Percentiles rank a stretch among this genome's conserved stretches.
Conservation (phyloP, 2,113 vertebrate species). For the Xerus inauris region DNA sequence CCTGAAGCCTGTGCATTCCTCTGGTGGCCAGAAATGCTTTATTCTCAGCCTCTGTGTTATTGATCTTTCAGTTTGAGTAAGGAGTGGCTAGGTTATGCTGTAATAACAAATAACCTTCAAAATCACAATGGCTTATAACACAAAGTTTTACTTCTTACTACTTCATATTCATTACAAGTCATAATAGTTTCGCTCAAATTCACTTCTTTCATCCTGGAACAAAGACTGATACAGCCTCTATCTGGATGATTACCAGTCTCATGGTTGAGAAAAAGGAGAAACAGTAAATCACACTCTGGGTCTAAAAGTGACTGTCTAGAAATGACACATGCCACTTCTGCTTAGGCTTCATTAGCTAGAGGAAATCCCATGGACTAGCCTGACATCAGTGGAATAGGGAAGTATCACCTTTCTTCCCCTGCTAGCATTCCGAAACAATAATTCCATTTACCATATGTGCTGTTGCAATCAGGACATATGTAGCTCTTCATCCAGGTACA, state of each 20-base stretch:
- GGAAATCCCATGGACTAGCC: not conserved
- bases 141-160: not conserved
- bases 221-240: not conserved
- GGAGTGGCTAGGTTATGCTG: not conserved
- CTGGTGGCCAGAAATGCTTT: not conserved
- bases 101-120: not conserved
- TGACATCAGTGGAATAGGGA: not conserved
- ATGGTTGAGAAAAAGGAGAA: conserved; percentile 42
- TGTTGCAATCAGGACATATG: not conserved
- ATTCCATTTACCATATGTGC: not conserved
- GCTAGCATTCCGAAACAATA: not conserved
- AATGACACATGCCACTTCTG: conserved; percentile 38
- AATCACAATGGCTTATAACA: not conserved
- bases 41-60: not conserved
- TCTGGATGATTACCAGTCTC: not conserved
- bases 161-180: not conserved
- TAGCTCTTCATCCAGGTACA: not conserved
- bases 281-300: not conserved
- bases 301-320: conserved; percentile 28
- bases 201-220: not conserved
- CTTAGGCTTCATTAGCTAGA: not conserved
- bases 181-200: not conserved
- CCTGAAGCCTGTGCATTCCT: not conserved
- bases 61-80: not conserved
- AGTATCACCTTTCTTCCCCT: not conserved